Evolutionary conservation across 2,113 vertebrate genomes (phyloP).

Genomic region (Amphiprion percula): DNA sequence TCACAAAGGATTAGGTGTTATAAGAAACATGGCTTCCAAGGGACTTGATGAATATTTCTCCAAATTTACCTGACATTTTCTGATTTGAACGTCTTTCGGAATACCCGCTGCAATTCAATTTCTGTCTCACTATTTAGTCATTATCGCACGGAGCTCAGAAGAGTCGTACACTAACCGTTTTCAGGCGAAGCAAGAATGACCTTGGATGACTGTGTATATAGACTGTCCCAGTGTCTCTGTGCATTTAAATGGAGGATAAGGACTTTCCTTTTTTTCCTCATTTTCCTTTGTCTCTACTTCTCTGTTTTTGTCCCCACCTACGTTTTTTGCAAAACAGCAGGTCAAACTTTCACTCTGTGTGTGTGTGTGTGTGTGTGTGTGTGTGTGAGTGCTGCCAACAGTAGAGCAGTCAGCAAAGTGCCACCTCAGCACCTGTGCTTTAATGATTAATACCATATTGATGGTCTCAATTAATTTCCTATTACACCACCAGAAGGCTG

Average conservation of each 20-base stretch:
- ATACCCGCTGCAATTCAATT: constrained; percentile 42
- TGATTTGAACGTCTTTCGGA: constrained; percentile 56
- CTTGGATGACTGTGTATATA: constrained; percentile 43
- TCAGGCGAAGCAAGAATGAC: constrained; percentile 20
- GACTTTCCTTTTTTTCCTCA: constrained; percentile 11
- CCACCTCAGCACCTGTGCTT: constrained; percentile 88
- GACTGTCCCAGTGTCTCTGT: constrained; percentile 9
- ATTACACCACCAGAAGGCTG: constrained; percentile 85
- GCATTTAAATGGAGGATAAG: constrained; percentile 29
- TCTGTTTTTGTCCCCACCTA: constrained; percentile 35
- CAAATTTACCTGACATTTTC: constrained; percentile 65
- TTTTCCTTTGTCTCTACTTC: constrained; percentile 39
- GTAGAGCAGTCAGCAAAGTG: constrained; percentile 81
- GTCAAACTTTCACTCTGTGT: constrained; percentile 80
- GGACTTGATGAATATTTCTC: constrained; percentile 67
- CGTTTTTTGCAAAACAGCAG: constrained; percentile 72
- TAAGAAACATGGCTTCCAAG: constrained; percentile 71
- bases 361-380: constrained; percentile 41
- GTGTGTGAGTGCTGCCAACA: constrained; percentile 71
- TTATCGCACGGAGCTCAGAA: constrained; percentile 20
- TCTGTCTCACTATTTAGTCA: constrained; percentile 34
- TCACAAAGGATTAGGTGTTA: constrained; percentile 66
- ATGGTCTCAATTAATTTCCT: constrained; percentile 90
- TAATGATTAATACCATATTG: constrained; percentile 90
- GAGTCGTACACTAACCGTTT: constrained; percentile 11